Evolutionary conservation across 2,888 invertebrate species (phyloP).

Genomic region (Dicycla oo): DNA sequence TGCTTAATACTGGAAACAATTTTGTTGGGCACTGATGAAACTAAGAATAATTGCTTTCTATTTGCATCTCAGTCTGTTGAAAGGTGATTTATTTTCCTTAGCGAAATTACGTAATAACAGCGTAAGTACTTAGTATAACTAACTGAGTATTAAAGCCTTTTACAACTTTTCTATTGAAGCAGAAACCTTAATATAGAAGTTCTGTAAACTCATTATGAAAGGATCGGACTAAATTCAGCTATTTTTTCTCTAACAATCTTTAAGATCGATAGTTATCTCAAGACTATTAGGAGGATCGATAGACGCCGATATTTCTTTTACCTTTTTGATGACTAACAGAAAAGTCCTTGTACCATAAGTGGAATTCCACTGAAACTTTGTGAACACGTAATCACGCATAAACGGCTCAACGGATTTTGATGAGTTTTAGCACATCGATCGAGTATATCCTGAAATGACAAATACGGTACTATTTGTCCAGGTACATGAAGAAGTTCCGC

Average conservation of each 20-base stretch:
- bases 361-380: too few relatives aligned
- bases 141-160: constrained; percentile 36
- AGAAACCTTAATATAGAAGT: constrained; percentile 47
- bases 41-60: constrained; percentile 26
- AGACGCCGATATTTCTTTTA: constrained; percentile 20
- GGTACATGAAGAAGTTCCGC: background rate
- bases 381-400: background rate
- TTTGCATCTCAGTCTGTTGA: constrained; percentile 17
- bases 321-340: too few relatives aligned
- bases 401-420: background rate
- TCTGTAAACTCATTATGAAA: constrained; percentile 50
- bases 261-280: constrained; percentile 32
- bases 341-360: too few relatives aligned
- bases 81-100: constrained; percentile 14
- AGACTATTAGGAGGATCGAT: constrained; percentile 27
- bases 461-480: background rate
- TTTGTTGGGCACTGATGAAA: constrained; percentile 14
- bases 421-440: background rate
- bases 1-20: constrained; percentile 15
- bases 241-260: constrained; percentile 24
- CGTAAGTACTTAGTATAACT: constrained; percentile 10
- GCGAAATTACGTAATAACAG: constrained; percentile 18
- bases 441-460: background rate
- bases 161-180: constrained; percentile 43
- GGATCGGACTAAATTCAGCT: constrained; percentile 33